Evolutionary conservation across 1,140 invertebrate genomes (phyloP), one percentile per base, ranked within the genome.

Genomic region (Drosophila nasuta): DNA sequence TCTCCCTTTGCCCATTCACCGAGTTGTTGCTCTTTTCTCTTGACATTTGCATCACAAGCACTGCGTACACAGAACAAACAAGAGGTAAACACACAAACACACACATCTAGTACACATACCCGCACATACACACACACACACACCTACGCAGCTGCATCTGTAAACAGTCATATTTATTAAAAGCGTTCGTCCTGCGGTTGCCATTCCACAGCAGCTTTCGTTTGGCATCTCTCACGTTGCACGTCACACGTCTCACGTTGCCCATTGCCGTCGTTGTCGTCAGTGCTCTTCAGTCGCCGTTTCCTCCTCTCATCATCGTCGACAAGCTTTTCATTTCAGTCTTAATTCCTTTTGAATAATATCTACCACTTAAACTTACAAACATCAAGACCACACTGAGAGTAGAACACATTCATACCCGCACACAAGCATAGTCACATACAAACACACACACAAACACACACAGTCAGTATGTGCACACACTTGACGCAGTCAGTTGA

Each of bases 281-380:
- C 25, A 7, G 10, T 10, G 30, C 33, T 17, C 45, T 8, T 45
- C 46, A 3, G 13, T 38, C 38, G 10, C 28, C 33, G n/a, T 13
- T 38, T 59, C 63, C 20, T 65, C 17, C 17, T 51, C 65, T 51
- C 65, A 56, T 62, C 82, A 52, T 71, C 76, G 79, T 75, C 80
- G 77, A 88, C 79, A 83, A 71, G 82, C 82, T 82, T 87, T 87
- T 87, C 82, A 87, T 88, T 88, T 82, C 83, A 77, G 73, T 80
- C 82, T 82, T 87, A 87, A 87, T 87, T 88, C 83, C 82, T 87
- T 87, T 87, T 87, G 82, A 87, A 87, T 87, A 87, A 87, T 87
- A 88, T 88, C 83, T 88, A 88, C 82, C 82, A 87, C 82, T 87
- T 87, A 87, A 88, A 88, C 79, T 82, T 87, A 88, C 82, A 87